These are phyloP conservation scores for Mizuhopecten yessoensis DNA, from an alignment of 1,140 invertebrate genomes.

Conservation along the genomic window DNA sequence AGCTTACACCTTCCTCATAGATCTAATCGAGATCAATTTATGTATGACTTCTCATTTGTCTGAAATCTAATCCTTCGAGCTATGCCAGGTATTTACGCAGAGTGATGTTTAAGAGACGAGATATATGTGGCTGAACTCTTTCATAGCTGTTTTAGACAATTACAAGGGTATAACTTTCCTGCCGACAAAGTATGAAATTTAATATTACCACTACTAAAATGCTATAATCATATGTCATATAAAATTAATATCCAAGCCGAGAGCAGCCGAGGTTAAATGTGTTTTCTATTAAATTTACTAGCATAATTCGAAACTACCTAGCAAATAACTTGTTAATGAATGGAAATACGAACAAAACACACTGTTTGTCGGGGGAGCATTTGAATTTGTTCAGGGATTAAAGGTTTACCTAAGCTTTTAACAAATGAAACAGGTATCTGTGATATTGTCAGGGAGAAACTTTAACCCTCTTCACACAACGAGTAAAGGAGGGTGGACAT, in stretches of 20 bases:
- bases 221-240: slow-evolving; percentile 23
- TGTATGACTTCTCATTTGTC: slow-evolving; percentile 17
- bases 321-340: too few species aligned
- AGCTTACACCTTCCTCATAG: slow-evolving; percentile 7
- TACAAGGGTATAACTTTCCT: slow-evolving; percentile 17
- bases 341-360: too few species aligned
- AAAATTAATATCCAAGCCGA: slow-evolving; percentile 3
- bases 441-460: too few species aligned
- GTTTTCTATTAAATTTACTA: too few species aligned
- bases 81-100: background rate
- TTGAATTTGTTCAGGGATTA: too few species aligned
- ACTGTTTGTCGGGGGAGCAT: too few species aligned
- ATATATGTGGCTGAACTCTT: background rate
- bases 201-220: slow-evolving; percentile 15
- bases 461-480: too few species aligned
- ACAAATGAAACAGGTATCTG: too few species aligned
- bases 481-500: too few species aligned
- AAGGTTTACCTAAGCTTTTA: too few species aligned
- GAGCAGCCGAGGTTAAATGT: background rate
- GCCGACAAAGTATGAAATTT: background rate
- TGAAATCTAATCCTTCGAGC: slow-evolving; percentile 26
- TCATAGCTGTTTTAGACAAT: background rate
- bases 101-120: slow-evolving; percentile 24
- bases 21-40: slow-evolving; percentile 36
- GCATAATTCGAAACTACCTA: too few species aligned